Conservation (phyloP, 2,888 invertebrate genomes). For the Drosophila koepferae region DNA sequence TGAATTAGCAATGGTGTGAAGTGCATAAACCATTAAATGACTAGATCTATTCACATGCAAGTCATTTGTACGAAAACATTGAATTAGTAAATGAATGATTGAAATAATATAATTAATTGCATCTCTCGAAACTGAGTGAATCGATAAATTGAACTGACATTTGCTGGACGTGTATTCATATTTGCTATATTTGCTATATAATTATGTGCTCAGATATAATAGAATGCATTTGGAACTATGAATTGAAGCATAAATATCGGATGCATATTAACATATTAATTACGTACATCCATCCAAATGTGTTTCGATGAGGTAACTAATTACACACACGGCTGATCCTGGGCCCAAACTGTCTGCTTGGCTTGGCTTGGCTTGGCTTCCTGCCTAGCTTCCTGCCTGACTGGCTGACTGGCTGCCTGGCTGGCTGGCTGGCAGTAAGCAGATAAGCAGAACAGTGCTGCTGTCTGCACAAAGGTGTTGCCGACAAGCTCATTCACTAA, state of each 20-base stretch:
- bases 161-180: background rate
- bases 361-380: background rate
- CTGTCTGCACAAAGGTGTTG: constrained; percentile 2
- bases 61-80: no score
- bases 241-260: constrained; percentile 5
- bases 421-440: background rate
- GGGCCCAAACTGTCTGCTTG: background rate
- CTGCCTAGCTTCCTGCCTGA: no score
- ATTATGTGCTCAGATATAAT: background rate
- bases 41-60: no score
- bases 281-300: background rate
- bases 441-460: constrained; percentile 1
- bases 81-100: background rate
- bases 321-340: constrained; percentile 8
- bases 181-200: background rate
- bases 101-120: background rate
- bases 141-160: background rate
- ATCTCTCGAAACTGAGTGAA: background rate
- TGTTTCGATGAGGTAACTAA: background rate
- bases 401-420: background rate
- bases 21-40: background rate
- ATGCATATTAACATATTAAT: constrained; percentile 7
- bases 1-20: background rate
- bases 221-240: constrained; percentile 4
- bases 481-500: constrained; percentile 14